Base-by-base conservation (phyloP, 2,113 vertebrate species). In the Ceratotherium simum region DNA sequence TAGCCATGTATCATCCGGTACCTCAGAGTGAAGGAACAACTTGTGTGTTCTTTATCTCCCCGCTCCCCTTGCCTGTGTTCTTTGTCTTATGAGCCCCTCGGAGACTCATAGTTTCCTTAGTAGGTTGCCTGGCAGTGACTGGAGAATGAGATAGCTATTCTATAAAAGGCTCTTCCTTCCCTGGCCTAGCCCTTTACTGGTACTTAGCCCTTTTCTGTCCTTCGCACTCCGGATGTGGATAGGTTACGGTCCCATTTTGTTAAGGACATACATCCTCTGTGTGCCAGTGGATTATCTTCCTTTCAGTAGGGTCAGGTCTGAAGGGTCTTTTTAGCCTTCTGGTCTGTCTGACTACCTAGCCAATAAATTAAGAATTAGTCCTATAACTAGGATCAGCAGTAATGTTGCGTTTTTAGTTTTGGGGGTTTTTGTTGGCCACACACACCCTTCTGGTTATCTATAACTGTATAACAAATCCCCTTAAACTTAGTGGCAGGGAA, bases 151-250 rank as follows among this genome's bases (percentile, higher is more conserved):
- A 97, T 79, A 84, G 87, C 87, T 39, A 3, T 70, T 87, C 92
- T 93, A 76, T 95, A 92, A 92, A 94, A 97, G 95, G 89, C 64
- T 10, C 93, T 90, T 90, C 96, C 97, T 97, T 95, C 87, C 96
- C 33, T 39, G 29, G 42, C 85, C 60, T 31, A 5, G 33, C 89
- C 96, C 87, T 88, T 95, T 89, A 81, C 97, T 96, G 95, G 62
- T 83, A 20, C 79, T 87, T 17, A 23, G 83, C 29, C 42, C 69
- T 75, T 73, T 46, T 85, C 82, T 90, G 48, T 86, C 92, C 67
- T 91, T 86, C 58, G 33, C 42, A 42, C 2, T 93, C 69, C 9
- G 42, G 85, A 75, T 62, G 27, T 91, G 31, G 62, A 62, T 9
- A 82, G 92, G 65, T 36, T 36, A 18, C 1, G 0, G 83, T 13